A percentile compares a stretch with the other conserved stretches of the same genome.
phyloP scores from a whole-genome alignment of 64 coral and sea anemone genomes.

The Trachythela sp. region DNA sequence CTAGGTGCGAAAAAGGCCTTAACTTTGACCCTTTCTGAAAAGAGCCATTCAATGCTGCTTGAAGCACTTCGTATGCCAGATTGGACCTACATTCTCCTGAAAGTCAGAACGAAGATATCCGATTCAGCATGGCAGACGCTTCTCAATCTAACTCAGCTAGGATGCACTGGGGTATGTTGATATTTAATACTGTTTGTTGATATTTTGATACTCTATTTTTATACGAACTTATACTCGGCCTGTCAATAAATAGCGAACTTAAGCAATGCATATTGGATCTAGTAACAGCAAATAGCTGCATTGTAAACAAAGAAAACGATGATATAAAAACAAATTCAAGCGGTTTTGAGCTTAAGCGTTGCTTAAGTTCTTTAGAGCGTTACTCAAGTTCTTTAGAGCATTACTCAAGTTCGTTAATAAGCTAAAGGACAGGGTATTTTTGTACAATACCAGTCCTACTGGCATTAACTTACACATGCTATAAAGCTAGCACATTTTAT shows the following conservation, averaged over 20 bases:
- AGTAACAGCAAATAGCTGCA: not conserved
- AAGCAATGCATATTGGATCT: not conserved
- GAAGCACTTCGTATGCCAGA: not conserved
- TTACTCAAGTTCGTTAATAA: not conserved
- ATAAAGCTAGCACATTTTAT: too few relatives aligned
- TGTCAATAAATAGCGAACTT: not conserved
- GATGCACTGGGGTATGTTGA: conserved; percentile 4
- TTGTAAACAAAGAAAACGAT: not conserved
- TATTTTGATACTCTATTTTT: not conserved
- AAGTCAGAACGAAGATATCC: conserved; percentile 5
- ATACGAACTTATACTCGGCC: not conserved
- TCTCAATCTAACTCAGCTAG: not conserved
- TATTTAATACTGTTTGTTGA: not conserved
- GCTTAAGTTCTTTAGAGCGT: too few relatives aligned
- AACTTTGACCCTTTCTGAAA: not conserved
- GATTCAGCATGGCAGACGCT: not conserved
- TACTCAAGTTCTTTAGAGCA: too few relatives aligned
- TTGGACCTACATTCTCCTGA: not conserved
- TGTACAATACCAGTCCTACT: too few relatives aligned
- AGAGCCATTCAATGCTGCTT: not conserved
- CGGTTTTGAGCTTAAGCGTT: too few relatives aligned
- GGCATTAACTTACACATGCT: too few relatives aligned
- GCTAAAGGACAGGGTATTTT: too few relatives aligned
- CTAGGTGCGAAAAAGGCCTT: not conserved
- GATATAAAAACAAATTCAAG: not conserved